A percentile compares a stretch with the other conserved stretches of the same genome.
phyloP scores from a whole-genome alignment of 2,113 vertebrate genomes.

The Laterallus jamaicensis region DNA sequence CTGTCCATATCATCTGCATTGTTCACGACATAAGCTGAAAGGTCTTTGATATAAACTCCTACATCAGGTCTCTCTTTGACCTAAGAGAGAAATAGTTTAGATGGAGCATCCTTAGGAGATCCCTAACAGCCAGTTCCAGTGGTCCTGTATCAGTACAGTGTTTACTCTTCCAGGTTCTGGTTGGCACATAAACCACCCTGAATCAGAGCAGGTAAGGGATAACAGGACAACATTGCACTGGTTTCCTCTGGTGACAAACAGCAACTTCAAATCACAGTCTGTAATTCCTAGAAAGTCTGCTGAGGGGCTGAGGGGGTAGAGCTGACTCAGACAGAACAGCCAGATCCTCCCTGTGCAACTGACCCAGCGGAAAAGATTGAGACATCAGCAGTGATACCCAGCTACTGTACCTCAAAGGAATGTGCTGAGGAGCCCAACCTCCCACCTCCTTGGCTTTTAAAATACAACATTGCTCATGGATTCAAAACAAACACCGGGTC shows the following conservation, averaged over 20 bases:
- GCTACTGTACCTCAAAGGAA: neutral
- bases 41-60: slow-evolving; percentile 98
- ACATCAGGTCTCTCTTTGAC: slow-evolving; percentile 99
- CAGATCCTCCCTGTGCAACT: neutral
- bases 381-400: neutral
- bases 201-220: neutral
- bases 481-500: neutral
- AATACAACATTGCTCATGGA: neutral
- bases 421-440: neutral
- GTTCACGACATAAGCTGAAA: slow-evolving; percentile 97
- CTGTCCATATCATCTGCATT: slow-evolving; percentile 99
- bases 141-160: neutral
- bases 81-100: slow-evolving; percentile 73
- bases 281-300: neutral
- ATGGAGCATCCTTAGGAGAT: neutral
- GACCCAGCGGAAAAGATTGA: neutral
- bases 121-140: neutral
- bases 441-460: neutral
- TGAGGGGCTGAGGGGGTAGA: neutral
- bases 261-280: neutral
- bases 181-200: neutral
- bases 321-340: neutral
- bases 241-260: neutral
- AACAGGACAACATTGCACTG: neutral
- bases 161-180: neutral